phyloP scores from a whole-genome alignment of 2,797 vertebrate genomes.

The Capromys pilorides region DNA sequence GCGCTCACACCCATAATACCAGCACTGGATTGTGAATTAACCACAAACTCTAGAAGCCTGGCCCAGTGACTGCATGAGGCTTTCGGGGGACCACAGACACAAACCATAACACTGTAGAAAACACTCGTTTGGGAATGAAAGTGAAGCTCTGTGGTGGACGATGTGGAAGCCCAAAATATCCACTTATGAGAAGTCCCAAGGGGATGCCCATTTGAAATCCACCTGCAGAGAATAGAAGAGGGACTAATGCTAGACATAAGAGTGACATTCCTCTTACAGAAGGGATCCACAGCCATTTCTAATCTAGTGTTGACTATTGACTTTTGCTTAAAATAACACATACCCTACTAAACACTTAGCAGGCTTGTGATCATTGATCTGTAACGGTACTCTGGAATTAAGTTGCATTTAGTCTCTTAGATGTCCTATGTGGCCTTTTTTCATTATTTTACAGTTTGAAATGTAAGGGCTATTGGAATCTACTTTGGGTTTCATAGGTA shows the following conservation, averaged over 20 bases:
- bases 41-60: no score
- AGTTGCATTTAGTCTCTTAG: not conserved
- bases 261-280: not conserved
- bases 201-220: not conserved
- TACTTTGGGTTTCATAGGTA: not conserved
- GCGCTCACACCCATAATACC: no score
- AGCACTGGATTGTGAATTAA: no score
- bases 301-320: not conserved
- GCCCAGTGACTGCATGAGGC: no score
- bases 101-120: not conserved
- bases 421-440: not conserved
- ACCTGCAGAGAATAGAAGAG: not conserved
- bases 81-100: no score
- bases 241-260: not conserved
- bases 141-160: accelerated
- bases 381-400: not conserved
- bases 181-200: not conserved
- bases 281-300: not conserved
- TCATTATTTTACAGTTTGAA: not conserved
- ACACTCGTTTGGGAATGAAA: not conserved
- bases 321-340: not conserved
- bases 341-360: not conserved
- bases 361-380: not conserved
- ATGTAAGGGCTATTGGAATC: not conserved
- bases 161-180: not conserved